A percentile compares a stretch with the other conserved stretches of the same genome.
Conservation (phyloP, 2,888 invertebrate species). For the Volucella inanis region DNA sequence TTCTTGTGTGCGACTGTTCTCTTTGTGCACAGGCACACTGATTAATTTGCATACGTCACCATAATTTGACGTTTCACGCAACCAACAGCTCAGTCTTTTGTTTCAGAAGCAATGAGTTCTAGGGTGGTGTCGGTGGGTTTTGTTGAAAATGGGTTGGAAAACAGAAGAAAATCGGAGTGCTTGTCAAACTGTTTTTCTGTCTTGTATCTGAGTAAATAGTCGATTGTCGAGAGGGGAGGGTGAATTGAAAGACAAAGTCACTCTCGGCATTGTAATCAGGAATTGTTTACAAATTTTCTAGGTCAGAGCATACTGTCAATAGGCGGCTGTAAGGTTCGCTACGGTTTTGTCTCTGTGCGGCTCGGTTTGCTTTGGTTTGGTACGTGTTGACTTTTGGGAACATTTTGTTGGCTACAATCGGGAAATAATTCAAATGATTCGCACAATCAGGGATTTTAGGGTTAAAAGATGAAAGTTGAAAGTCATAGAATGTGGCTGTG, state of each 20-base stretch:
- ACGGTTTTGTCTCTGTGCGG: too few species aligned
- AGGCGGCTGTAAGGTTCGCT: slow-evolving; percentile 36
- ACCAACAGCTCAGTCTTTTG: slow-evolving; percentile 48
- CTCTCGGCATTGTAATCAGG: slow-evolving; percentile 72
- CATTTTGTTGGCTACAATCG: slow-evolving; percentile 54
- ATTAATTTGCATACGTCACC: slow-evolving; percentile 76
- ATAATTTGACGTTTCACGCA: slow-evolving; percentile 75
- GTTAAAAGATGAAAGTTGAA: slow-evolving; percentile 8
- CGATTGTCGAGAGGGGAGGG: slow-evolving; percentile 26
- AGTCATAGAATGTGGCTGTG: not conserved
- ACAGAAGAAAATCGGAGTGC: slow-evolving; percentile 41
- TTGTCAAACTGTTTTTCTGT: slow-evolving; percentile 66
- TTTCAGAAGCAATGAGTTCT: slow-evolving; percentile 27
- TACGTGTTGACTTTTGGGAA: slow-evolving; percentile 64
- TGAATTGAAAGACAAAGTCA: slow-evolving; percentile 12
- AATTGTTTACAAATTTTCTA: slow-evolving; percentile 75
- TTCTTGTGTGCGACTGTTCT: slow-evolving; percentile 71
- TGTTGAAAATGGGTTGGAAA: not conserved
- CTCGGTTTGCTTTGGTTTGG: not conserved
- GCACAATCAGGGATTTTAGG: slow-evolving; percentile 24
- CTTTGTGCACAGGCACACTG: slow-evolving; percentile 71
- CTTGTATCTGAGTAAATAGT: slow-evolving; percentile 62
- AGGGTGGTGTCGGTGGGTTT: slow-evolving; percentile 15
- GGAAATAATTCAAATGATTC: slow-evolving; percentile 66
- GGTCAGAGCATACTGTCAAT: slow-evolving; percentile 67